Evolutionary conservation across 1,140 invertebrate genomes (phyloP).

Genomic region (Drosophila quadrilineata): DNA sequence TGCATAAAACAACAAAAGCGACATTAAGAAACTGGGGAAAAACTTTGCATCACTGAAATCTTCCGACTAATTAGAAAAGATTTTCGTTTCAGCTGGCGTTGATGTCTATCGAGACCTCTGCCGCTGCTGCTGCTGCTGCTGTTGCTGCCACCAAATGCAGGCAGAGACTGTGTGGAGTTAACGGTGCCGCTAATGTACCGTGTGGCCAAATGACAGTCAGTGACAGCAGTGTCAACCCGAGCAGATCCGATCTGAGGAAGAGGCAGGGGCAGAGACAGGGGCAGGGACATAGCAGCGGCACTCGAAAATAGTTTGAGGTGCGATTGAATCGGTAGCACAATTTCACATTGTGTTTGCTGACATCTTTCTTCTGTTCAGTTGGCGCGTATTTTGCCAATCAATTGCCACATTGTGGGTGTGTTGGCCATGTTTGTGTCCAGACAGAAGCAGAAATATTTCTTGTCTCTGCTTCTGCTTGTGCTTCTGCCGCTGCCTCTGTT

Average conservation of each 20-base stretch:
- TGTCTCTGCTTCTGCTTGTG: constrained; percentile 7
- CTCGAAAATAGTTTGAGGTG: constrained; percentile 40
- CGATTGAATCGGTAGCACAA: constrained; percentile 65
- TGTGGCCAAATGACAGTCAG: constrained; percentile 29
- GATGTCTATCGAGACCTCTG: constrained; percentile 39
- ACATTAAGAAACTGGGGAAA: constrained; percentile 44
- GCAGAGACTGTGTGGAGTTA: constrained; percentile 41
- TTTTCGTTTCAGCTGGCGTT: constrained; percentile 46
- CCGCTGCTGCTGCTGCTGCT: too few relatives aligned
- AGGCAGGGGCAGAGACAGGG: too few relatives aligned
- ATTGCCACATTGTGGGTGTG: constrained; percentile 70
- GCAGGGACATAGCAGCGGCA: not conserved
- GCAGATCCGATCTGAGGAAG: too few relatives aligned
- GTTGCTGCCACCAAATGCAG: too few relatives aligned
- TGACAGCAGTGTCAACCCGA: too few relatives aligned
- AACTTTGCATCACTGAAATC: constrained; percentile 52
- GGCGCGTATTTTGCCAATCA: constrained; percentile 63
- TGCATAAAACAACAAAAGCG: constrained; percentile 68
- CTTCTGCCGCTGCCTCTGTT: not conserved
- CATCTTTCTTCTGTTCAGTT: constrained; percentile 47
- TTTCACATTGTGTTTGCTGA: constrained; percentile 69
- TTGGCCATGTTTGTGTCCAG: constrained; percentile 22
- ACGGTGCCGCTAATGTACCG: constrained; percentile 60
- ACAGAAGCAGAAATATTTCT: constrained; percentile 35
- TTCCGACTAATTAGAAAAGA: constrained; percentile 55